Percentiles rank a stretch among this genome's conserved stretches.
These are phyloP conservation scores for Idaea aversata DNA, from an alignment of 2,888 invertebrate genomes.

Conservation along the genomic window DNA sequence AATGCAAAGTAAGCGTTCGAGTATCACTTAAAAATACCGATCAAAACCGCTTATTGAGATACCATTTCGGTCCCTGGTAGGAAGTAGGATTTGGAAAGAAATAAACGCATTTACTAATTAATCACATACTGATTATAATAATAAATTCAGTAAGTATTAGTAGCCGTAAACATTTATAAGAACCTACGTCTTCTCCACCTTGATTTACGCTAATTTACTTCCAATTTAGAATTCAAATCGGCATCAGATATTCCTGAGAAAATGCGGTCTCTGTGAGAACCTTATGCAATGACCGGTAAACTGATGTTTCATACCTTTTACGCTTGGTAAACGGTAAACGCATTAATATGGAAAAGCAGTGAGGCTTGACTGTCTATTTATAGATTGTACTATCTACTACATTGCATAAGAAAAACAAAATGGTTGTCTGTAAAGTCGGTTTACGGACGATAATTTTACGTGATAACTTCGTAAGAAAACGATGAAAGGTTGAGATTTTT, in stretches of 20 bases:
- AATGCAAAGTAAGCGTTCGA: no score
- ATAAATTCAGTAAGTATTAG: no score
- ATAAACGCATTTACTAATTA: no score
- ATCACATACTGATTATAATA: no score
- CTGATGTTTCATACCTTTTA: neutral
- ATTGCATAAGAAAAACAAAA: neutral
- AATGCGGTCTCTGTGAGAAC: neutral
- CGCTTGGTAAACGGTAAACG: neutral
- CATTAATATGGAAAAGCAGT: neutral
- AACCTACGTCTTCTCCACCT: neutral
- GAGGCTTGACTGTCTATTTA: neutral
- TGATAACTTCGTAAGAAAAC: no score
- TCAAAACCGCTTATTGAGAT: no score
- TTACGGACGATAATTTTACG: no score
- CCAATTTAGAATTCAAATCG: neutral
- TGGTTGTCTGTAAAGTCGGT: neutral
- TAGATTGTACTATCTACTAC: neutral
- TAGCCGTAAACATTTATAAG: neutral
- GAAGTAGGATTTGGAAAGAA: no score
- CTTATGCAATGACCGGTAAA: neutral
- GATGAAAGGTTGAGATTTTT: no score
- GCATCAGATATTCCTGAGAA: neutral
- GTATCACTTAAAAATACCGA: no score
- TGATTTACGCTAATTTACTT: neutral
- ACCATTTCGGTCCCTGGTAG: no score